Evolutionary conservation across 2,888 invertebrate genomes (phyloP), one percentile per base, ranked within the genome.

Genomic region (Drosophila paracracens): DNA sequence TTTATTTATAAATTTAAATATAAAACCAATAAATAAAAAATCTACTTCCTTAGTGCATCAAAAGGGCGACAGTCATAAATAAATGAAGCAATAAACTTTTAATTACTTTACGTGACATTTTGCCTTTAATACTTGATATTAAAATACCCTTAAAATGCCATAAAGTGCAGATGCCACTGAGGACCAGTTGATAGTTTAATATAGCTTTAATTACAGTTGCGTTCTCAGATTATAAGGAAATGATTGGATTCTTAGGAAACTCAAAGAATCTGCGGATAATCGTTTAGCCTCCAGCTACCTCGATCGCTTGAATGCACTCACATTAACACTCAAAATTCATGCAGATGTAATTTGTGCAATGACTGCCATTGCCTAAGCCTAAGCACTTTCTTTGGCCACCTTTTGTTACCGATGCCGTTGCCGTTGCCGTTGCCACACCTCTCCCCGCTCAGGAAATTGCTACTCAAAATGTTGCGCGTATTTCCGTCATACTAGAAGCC

Each of bases 391-490:
- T 62, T 52, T 64, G 52, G n/a, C 18, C 48, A 48, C 35, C n/a
- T 29, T 27, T 18, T 50, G 13, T 63, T 52, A 11, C 56, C 46
- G 7, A 40, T 40, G 40, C 40, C 38, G 4, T 66, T 58, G n/a
- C 65, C 33, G 2, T 43, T 53, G 27, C 54, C 29, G 21, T 25
- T 25, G 25, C 36, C 51, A 46, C 50, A 48, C 52, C n/a, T 31
- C 16, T 63, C 48, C 48, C 73, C 25, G 25, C 33, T 50, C 53
- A 82, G 88, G 80, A 85, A 88, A 89, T 89, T 85, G 74, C 89
- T 74, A 84, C 85, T 85, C 89, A 89, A 74, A 82, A 73, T 76
- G 75, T 75, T 88, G 75, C 79, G 88, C 66, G 74, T 67, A 89
- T 86, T 89, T 85, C 85, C 88, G 85, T 88, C 70, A 76, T 75